Base-by-base conservation (phyloP, 2,113 vertebrate species). In the Archilochus colubris region DNA sequence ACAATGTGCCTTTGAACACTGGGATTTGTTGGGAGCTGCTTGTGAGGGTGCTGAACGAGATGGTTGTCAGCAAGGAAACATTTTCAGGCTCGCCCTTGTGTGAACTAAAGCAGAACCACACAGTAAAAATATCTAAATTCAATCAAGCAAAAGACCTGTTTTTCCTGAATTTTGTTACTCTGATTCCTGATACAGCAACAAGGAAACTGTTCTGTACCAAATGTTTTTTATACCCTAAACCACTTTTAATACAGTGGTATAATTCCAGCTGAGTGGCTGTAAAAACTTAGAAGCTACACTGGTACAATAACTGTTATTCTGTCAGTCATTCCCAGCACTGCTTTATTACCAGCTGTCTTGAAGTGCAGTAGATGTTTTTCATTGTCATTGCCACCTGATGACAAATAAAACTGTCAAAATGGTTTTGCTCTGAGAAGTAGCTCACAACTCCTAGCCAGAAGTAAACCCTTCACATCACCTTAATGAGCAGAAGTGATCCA, bases 1-100 rank as follows among this genome's bases (percentile, higher is more conserved):
- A 92, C 95, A 97, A 93, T 73, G 82, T 95, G 92, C 86, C 96
- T 98, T 98, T 98, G 97, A 98, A 98, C 97, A 74, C 62, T 82
- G 74, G 8, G 46, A 94, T 95, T 94, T 94, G 83, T 95, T 93
- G 89, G 93, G 77, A 97, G 93, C 74, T 86, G 79, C 92, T 92
- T 94, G 46, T 57, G 69, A 91, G 84, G 73, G 63, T 88, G 80
- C 91, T 83, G 91, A 97, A 95, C 76, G 91, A 93, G 84, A 57
- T 50, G 43, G 67, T 91, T 91, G 82, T 94, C 96, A 95, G 88
- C 88, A 70, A 83, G 75, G 90, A 94, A 94, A 88, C 78, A 59
- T 95, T 96, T 96, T 92, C 70, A 76, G 87, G 51, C 88, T 97
- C 95, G 80, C 77, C 95, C 90, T 96, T 96, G 88, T n/a, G 10